Conservation (phyloP, 2,888 invertebrate species). For the Eupithecia abbreviata region DNA sequence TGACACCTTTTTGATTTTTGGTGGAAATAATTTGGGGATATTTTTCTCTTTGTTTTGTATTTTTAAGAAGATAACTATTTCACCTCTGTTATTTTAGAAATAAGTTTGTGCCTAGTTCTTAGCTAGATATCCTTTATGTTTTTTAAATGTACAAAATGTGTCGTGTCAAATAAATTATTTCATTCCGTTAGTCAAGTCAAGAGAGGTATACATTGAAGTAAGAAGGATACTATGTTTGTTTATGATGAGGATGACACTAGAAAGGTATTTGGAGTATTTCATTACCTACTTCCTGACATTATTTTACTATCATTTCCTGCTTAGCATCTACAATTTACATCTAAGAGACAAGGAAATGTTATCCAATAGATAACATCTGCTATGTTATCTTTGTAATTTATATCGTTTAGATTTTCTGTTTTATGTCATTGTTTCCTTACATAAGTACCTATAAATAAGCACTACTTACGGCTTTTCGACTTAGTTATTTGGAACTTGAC, state of each 20-base stretch:
- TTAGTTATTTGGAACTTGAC: not conserved
- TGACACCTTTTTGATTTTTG: no score
- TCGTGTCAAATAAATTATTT: no score
- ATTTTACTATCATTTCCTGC: slow-evolving; percentile 13
- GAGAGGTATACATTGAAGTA: no score
- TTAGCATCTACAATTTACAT: slow-evolving; percentile 12
- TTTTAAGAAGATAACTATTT: no score
- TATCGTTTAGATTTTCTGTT: not conserved
- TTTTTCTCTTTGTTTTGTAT: no score
- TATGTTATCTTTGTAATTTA: no score
- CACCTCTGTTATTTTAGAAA: no score
- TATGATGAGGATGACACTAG: not conserved
- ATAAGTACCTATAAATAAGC: not conserved
- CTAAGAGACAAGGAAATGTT: slow-evolving; percentile 5
- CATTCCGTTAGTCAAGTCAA: no score
- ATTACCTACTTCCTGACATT: not conserved
- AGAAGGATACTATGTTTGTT: not conserved
- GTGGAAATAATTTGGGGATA: no score
- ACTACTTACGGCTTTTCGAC: not conserved
- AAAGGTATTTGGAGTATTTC: not conserved
- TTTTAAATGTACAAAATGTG: no score
- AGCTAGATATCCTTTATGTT: no score
- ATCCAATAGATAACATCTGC: not conserved
- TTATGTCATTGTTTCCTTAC: not conserved
- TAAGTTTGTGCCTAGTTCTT: no score